A percentile compares a stretch with the other conserved stretches of the same genome.
phyloP scores from a whole-genome alignment of 2,888 invertebrate species.

The Clitarchus hookeri region DNA sequence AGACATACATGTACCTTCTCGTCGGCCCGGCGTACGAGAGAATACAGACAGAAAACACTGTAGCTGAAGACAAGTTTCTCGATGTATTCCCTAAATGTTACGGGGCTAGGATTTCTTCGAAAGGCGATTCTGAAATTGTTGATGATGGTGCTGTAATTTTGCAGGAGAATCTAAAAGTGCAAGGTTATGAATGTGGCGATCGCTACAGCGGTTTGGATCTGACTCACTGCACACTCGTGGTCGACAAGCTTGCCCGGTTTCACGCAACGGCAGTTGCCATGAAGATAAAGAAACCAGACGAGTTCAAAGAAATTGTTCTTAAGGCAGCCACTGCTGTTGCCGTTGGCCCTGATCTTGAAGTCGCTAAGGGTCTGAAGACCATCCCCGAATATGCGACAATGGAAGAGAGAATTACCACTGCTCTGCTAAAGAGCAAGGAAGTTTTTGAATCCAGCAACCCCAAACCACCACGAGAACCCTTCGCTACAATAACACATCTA shows the following conservation, averaged over 20 bases:
- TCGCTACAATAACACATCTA: conserved; percentile 52
- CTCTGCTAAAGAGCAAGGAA: conserved; percentile 49
- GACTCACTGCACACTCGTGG: conserved; percentile 29
- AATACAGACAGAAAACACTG: conserved; percentile 47
- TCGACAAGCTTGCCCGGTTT: conserved; percentile 30
- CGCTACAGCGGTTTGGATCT: conserved; percentile 50
- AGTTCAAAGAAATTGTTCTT: conserved; percentile 47
- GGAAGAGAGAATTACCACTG: conserved; percentile 45
- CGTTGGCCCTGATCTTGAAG: background rate
- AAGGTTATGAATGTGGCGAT: conserved; percentile 49
- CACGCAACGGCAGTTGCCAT: conserved; percentile 46
- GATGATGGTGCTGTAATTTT: conserved; percentile 50
- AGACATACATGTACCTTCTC: conserved; percentile 51
- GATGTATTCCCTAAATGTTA: conserved; percentile 49
- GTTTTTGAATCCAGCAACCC: conserved; percentile 41
- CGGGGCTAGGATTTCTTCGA: conserved; percentile 50
- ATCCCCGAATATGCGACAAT: background rate
- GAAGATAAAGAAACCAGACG: conserved; percentile 48
- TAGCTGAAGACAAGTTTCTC: conserved; percentile 45
- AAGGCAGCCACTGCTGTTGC: conserved; percentile 43
- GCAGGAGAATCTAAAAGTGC: conserved; percentile 51
- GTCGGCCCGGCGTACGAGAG: conserved; percentile 48
- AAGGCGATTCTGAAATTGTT: conserved; percentile 47
- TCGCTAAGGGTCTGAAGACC: background rate
- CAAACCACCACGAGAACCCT: conserved; percentile 45